Evolutionary conservation across 2,797 vertebrate species (phyloP).

Genomic region (Pipistrellus kuhlii): DNA sequence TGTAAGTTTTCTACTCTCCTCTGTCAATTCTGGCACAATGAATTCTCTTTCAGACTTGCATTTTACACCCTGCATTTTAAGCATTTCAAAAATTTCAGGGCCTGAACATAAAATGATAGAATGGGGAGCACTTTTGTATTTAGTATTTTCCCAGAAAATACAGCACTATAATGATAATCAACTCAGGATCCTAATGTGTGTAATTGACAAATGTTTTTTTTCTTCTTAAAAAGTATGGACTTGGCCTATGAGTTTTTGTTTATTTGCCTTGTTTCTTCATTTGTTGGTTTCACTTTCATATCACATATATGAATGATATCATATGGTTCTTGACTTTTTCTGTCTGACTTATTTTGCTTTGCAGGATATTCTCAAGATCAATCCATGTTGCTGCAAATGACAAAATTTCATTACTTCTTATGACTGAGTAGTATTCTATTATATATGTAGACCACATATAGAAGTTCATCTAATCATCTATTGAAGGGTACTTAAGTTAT

Average conservation of each 20-base stretch:
- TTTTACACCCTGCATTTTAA: constrained; percentile 75
- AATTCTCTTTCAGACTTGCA: constrained; percentile 76
- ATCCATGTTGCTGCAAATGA: background rate
- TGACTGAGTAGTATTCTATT: background rate
- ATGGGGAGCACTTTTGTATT: background rate
- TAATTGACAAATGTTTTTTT: constrained; percentile 35
- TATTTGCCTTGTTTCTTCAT: background rate
- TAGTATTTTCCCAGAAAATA: constrained; percentile 32
- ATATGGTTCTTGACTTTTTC: background rate
- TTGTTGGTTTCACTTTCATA: background rate
- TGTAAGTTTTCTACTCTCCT: constrained; percentile 87
- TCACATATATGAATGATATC: background rate
- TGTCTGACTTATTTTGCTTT: background rate
- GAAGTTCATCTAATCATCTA: background rate
- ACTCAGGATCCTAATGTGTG: background rate
- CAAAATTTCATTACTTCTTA: background rate
- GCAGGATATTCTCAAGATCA: background rate
- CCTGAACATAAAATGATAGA: background rate
- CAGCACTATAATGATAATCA: background rate
- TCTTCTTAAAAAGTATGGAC: constrained; percentile 1
- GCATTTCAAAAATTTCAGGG: constrained; percentile 50
- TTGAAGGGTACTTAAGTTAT: background rate
- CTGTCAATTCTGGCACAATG: constrained; percentile 87
- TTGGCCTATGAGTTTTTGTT: background rate
- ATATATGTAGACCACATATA: background rate